Base-by-base conservation (phyloP, 2,888 invertebrate species). In the Petrophora chlorosata region DNA sequence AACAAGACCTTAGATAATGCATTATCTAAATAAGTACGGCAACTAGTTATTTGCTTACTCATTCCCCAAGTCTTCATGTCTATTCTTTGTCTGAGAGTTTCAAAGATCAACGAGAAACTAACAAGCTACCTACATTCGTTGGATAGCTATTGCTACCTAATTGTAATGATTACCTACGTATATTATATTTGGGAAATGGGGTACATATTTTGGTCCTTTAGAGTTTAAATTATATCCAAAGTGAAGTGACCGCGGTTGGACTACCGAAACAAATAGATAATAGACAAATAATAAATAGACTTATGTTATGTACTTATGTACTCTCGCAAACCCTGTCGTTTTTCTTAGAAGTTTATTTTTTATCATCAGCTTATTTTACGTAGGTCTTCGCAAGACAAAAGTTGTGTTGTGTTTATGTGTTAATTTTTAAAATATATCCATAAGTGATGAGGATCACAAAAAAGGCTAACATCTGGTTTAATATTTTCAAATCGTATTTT, bases 1-100 rank as follows among this genome's bases (percentile, higher is more conserved):
- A 74, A 72, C 67, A 76, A 79, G 77, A 80, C 78, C 77, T 72
- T 73, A 78, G 83, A 85, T 83, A 83, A 73, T 75, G 72, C 65
- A 73, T 76, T 85, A 85, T 83, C 82, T 78, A 68, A 65, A 62
- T 69, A 70, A 67, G 70, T 73, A 72, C 62, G 61, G 65, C 71
- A 73, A 73, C 70, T 72, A 70, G 59, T 57, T 75, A 73, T 76
- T 77, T 79, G 74, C 77, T 79, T 76, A 79, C 78, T 79, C 79
- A 79, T 60, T 69, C 9, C 15, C 10, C 29, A 29, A 25, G 32
- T 17, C 62, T 56, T 65, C 58, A 56, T 49, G 70, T 73, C 67
- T 73, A 67, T 70, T 71, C 70, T 75, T 79, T 79, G 78, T 77
- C 73, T 76, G 49, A 45, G 40, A 49, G 47, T 35, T 33, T 36